Base-by-base conservation (phyloP, 2,888 invertebrate species). In the Leucania comma region DNA sequence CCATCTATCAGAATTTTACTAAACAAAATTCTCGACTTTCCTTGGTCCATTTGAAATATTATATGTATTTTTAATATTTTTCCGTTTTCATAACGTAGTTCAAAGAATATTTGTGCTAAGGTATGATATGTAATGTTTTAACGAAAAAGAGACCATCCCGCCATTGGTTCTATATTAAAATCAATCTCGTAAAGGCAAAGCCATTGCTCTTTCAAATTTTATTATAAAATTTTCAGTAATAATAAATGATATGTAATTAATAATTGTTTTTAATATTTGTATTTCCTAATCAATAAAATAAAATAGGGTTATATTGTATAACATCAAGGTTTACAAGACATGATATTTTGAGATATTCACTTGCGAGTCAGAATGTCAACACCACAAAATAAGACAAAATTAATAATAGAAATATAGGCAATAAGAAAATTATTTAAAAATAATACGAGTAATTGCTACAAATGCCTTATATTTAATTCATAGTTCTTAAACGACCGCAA, bases 31-130 rank as follows among this genome's bases (percentile, higher is more conserved):
- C 53, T 54, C 58, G 53, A 66, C 42, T 72, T 78, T 26, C 57
- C 51, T 63, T 65, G 57, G 26, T 60, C 51, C 51, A 64, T 75
- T 78, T 53, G 24, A 78, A 78, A 78, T 71, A 77, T 61, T 78
- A 76, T 57, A 62, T 60, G 54, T 42, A 58, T 35, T n/a, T 38
- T 8, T 0, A 46, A 73, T 58, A 42, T 46, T 46, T 69, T 75
- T 59, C 38, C 22, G 26, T 42, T 62, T 59, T 24, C 46, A 70
- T 61, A 38, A 70, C 60, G 38, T 53, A 17, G 60, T 35, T 60
- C 54, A n/a, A 29, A 32, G 38, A 20, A 35, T 48, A 26, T 63
- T 58, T 17, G 29, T 53, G 12, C 53, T 22, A 42, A 75, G 32
- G 1, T 24, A 32, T n/a, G 35, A 4, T 32, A 32, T 10, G 51